phyloP scores from a whole-genome alignment of 2,888 invertebrate species.

The Agrilus mali region DNA sequence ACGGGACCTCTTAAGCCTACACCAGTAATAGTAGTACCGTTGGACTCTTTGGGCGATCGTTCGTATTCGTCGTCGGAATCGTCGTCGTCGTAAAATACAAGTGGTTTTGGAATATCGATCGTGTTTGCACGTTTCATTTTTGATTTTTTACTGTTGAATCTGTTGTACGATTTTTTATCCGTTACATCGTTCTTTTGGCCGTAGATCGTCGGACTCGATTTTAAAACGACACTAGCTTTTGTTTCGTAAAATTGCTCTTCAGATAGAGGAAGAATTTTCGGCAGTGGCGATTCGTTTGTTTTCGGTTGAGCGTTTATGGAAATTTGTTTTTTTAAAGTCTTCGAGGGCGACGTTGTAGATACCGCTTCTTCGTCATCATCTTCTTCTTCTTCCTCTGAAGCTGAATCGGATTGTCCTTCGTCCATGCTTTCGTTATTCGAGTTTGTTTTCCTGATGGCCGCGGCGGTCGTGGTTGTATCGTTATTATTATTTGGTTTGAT shows the following conservation, averaged over 20 bases:
- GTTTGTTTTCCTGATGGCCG: constrained; percentile 1
- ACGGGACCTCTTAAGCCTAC: constrained; percentile 45
- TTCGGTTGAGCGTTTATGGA: neutral
- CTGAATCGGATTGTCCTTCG: neutral
- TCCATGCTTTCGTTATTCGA: constrained; percentile 6
- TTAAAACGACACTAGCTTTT: constrained; percentile 13
- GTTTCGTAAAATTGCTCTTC: neutral
- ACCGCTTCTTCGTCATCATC: neutral
- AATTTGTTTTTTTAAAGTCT: neutral
- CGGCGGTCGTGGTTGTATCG: neutral
- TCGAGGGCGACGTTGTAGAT: too few relatives aligned
- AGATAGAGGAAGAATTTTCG: neutral
- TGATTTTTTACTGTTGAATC: constrained; percentile 52
- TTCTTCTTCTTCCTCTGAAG: neutral
- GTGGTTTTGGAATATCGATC: constrained; percentile 70
- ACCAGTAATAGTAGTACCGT: constrained; percentile 22
- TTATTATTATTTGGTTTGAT: neutral
- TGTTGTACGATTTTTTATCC: constrained; percentile 22
- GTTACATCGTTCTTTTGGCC: neutral
- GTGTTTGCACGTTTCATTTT: constrained; percentile 83
- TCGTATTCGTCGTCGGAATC: constrained; percentile 34
- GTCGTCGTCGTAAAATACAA: constrained; percentile 35
- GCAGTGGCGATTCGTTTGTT: neutral
- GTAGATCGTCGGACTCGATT: constrained; percentile 28
- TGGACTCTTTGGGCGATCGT: constrained; percentile 26